Percentiles rank a stretch among this genome's conserved stretches.
phyloP scores from a whole-genome alignment of 92 coral and sea anemone species.

The Porites lobata region DNA sequence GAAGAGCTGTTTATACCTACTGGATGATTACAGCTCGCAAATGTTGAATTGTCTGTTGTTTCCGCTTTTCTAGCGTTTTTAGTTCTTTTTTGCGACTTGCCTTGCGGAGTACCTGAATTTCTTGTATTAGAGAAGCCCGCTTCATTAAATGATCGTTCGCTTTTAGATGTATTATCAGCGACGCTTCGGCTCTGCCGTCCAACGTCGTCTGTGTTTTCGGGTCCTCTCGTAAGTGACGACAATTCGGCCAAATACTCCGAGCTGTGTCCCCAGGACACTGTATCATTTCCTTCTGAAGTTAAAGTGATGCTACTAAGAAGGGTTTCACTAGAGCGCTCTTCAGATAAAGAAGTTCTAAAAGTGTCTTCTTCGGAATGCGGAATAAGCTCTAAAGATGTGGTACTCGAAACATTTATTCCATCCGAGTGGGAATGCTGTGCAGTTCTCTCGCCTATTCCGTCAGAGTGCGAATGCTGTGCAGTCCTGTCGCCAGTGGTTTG shows the following conservation, averaged over 20 bases:
- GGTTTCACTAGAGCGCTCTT: not conserved
- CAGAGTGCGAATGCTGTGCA: not conserved
- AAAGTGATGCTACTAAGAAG: slow-evolving; percentile 3
- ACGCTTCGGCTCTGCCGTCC: slow-evolving; percentile 24
- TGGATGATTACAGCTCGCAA: slow-evolving; percentile 5
- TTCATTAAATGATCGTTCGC: not conserved
- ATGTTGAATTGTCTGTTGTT: not conserved
- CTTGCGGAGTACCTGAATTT: not conserved
- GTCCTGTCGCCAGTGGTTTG: slow-evolving; percentile 8
- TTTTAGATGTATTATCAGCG: not conserved
- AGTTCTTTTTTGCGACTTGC: slow-evolving; percentile 16
- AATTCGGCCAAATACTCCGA: not conserved
- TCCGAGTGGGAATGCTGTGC: not conserved
- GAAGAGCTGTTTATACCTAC: not conserved
- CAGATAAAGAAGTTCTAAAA: slow-evolving; percentile 5
- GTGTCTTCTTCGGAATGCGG: slow-evolving; percentile 35
- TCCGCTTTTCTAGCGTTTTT: slow-evolving; percentile 41
- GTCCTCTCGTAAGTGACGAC: not conserved
- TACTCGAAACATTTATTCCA: slow-evolving; percentile 15
- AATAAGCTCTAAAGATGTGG: slow-evolving; percentile 49
- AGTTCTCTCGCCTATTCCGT: not conserved
- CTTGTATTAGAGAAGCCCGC: not conserved
- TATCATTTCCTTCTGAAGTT: not conserved
- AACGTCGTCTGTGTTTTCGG: not conserved
- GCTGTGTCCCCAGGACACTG: slow-evolving; percentile 3